These are phyloP conservation scores for Syrrhaptes paradoxus DNA, from an alignment of 2,113 vertebrate genomes.

Conservation along the genomic window DNA sequence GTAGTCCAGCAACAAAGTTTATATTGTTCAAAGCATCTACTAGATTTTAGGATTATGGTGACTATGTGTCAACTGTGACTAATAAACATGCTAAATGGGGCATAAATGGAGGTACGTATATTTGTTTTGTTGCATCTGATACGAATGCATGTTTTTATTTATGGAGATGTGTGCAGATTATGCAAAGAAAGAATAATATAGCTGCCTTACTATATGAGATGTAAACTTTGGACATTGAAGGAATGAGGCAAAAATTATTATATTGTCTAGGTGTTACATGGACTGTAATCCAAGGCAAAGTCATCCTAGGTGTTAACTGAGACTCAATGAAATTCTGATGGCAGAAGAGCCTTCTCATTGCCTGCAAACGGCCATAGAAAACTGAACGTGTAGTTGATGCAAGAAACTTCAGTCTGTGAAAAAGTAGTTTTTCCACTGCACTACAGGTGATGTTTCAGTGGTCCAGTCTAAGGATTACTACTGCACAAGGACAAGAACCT, in stretches of 20 bases:
- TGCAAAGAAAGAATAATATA: not conserved
- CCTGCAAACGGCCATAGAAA: not conserved
- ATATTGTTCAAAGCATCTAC: not conserved
- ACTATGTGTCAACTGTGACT: not conserved
- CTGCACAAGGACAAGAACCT: not conserved
- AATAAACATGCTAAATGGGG: not conserved
- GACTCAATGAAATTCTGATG: not conserved
- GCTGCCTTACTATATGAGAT: not conserved
- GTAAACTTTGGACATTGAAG: not conserved
- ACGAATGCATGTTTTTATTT: not conserved
- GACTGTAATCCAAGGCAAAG: not conserved
- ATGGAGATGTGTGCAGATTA: not conserved
- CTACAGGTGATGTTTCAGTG: not conserved
- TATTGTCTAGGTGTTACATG: not conserved
- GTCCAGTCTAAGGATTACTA: not conserved
- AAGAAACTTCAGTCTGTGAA: not conserved
- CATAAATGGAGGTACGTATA: not conserved
- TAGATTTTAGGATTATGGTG: not conserved
- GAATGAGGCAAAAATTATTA: not conserved
- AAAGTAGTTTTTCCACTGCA: not conserved
- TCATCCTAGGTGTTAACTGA: not conserved
- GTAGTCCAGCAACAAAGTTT: not conserved
- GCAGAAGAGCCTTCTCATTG: not conserved
- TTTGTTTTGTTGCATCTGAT: not conserved
- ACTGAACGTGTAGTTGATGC: not conserved